Percentiles rank a stretch among this genome's conserved stretches.
Conservation (phyloP, 1,140 invertebrate species). For the Plodia interpunctella region DNA sequence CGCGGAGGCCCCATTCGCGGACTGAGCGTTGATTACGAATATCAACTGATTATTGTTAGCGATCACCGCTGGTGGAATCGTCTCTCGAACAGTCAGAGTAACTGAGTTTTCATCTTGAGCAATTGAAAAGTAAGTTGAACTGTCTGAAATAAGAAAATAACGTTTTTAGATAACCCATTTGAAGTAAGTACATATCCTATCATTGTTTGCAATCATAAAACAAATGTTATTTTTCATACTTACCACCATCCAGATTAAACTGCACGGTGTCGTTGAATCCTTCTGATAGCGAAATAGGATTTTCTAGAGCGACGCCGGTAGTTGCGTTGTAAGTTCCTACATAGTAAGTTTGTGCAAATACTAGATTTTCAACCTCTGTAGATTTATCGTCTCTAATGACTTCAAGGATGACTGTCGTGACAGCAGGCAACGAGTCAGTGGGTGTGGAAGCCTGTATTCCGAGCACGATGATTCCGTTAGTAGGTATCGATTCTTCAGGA, state of each 20-base stretch:
- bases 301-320: slow-evolving; percentile 12
- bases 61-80: slow-evolving; percentile 25
- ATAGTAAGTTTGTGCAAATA: slow-evolving; percentile 21
- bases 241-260: slow-evolving; percentile 13
- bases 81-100: slow-evolving; percentile 9
- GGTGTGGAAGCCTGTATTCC: slow-evolving; percentile 28
- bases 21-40: slow-evolving; percentile 24
- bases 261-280: slow-evolving; percentile 18
- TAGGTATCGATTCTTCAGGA: slow-evolving; percentile 23
- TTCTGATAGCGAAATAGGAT: slow-evolving; percentile 15
- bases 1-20: slow-evolving; percentile 9
- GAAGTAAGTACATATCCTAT: too few relatives aligned
- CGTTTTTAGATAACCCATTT: too few relatives aligned
- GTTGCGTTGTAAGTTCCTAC: slow-evolving; percentile 11
- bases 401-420: slow-evolving; percentile 31
- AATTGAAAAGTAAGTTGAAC: slow-evolving; percentile 29
- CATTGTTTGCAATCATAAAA: too few relatives aligned
- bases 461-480: slow-evolving; percentile 28
- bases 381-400: slow-evolving; percentile 17
- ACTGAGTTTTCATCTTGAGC: slow-evolving; percentile 13
- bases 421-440: slow-evolving; percentile 19
- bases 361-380: slow-evolving; percentile 7
- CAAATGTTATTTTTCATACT: neutral
- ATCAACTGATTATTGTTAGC: slow-evolving; percentile 27
- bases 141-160: slow-evolving; percentile 24